Conservation (phyloP, 1,140 invertebrate genomes). For the Nylanderia fulva region DNA sequence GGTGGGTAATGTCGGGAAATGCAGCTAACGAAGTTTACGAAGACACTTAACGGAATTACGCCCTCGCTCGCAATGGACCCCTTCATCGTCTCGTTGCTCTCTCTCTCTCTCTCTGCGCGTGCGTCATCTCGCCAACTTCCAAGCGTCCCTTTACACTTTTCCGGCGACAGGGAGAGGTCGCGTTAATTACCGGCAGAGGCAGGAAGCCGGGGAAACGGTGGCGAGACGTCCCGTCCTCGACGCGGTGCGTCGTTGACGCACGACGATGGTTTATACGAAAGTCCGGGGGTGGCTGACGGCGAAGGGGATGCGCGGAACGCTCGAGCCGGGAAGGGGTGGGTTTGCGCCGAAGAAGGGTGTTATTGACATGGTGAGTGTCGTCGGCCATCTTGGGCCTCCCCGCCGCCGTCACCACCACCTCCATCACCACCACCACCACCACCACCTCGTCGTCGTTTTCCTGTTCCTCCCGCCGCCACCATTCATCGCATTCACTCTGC, state of each 20-base stretch:
- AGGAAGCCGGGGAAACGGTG: conserved; percentile 74
- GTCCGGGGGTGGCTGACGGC: conserved; percentile 29
- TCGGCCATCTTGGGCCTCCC: conserved; percentile 76
- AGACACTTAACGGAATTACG: conserved; percentile 78
- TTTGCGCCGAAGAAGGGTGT: conserved; percentile 76
- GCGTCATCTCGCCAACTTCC: background rate
- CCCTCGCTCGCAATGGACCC: conserved; percentile 71
- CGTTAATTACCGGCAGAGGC: conserved; percentile 75
- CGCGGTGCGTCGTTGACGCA: conserved; percentile 68
- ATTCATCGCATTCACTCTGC: conserved; percentile 55
- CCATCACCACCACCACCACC: conserved; percentile 43
- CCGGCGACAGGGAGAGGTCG: conserved; percentile 72
- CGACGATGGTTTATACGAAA: conserved; percentile 67
- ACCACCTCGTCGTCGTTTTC: background rate
- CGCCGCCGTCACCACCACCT: conserved; percentile 57
- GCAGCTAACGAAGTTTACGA: conserved; percentile 77
- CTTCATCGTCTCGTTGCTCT: background rate
- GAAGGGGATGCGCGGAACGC: conserved; percentile 17
- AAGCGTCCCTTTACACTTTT: conserved; percentile 54
- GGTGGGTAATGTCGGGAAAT: conserved; percentile 76
- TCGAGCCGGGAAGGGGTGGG: conserved; percentile 66
- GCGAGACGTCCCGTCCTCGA: conserved; percentile 73
- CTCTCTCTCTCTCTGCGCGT: conserved; percentile 17
- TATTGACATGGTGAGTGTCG: conserved; percentile 77
- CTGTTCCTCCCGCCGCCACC: background rate